Percentiles rank a stretch among this genome's conserved stretches.
phyloP scores from a whole-genome alignment of 2,113 vertebrate species.

The Chiloscyllium plagiosum region DNA sequence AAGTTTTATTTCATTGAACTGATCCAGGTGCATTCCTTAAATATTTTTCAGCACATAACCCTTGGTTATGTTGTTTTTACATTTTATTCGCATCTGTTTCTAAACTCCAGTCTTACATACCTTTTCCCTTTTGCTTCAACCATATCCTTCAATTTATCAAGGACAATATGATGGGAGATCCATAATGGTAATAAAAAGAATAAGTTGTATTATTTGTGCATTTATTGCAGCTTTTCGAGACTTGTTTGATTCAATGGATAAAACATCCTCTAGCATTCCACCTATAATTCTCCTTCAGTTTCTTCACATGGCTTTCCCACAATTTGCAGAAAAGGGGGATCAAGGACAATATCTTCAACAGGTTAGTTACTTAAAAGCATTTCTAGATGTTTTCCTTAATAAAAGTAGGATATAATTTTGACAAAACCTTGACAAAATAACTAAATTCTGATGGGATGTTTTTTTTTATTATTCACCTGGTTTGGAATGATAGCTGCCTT shows the following conservation, averaged over 20 bases:
- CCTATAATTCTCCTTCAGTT: slow-evolving; percentile 97
- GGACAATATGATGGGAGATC: not conserved
- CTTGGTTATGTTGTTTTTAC: not conserved
- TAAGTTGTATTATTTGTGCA: slow-evolving; percentile 43
- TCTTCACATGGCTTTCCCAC: slow-evolving; percentile 98
- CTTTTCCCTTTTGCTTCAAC: not conserved
- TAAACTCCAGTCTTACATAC: not conserved
- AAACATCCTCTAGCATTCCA: slow-evolving; percentile 95
- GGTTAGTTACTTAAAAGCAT: slow-evolving; percentile 53
- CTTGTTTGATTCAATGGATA: slow-evolving; percentile 97
- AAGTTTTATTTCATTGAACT: not conserved
- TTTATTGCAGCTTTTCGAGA: slow-evolving; percentile 82
- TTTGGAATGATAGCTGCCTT: not conserved
- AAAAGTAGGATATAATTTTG: not conserved
- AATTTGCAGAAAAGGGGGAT: slow-evolving; percentile 96
- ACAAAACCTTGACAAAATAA: not conserved
- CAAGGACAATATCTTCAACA: slow-evolving; percentile 98
- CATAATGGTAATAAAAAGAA: not conserved
- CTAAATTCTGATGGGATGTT: not conserved
- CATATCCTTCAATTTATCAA: not conserved
- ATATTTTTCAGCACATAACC: not conserved
- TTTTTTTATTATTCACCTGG: not conserved
- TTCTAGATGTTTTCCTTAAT: not conserved
- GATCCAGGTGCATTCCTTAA: not conserved
- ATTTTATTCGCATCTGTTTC: not conserved